A percentile compares a stretch with the other conserved stretches of the same genome.
These are phyloP conservation scores for Esox masquinongy DNA, from an alignment of 2,797 vertebrate genomes.

Conservation along the genomic window DNA sequence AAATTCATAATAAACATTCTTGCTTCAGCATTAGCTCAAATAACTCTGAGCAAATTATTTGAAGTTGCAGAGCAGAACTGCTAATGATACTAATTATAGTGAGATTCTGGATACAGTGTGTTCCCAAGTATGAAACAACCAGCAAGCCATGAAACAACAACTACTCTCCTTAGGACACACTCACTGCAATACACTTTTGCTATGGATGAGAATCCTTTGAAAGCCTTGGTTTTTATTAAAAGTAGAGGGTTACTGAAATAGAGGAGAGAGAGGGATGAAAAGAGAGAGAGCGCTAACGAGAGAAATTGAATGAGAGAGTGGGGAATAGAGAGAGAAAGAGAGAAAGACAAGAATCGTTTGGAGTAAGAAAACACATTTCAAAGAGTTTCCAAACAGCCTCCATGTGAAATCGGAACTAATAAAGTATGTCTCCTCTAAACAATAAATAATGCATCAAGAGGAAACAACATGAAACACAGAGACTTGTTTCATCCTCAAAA, in stretches of 20 bases:
- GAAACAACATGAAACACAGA: conserved; percentile 71
- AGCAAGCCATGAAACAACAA: conserved; percentile 42
- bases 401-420: conserved; percentile 69
- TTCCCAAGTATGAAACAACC: not conserved
- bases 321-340: conserved; percentile 22
- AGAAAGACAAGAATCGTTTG: conserved; percentile 65
- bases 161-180: conserved; percentile 43
- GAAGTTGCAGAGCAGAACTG: conserved; percentile 52
- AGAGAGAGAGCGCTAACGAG: conserved; percentile 49
- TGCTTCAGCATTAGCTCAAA: conserved; percentile 56
- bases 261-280: conserved; percentile 32
- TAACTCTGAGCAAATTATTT: conserved; percentile 66
- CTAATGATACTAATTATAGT: conserved; percentile 72
- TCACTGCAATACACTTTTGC: not conserved
- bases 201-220: not conserved
- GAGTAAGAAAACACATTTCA: conserved; percentile 73
- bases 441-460: conserved; percentile 78
- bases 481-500: conserved; percentile 69
- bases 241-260: not conserved
- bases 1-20: not conserved
- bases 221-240: not conserved
- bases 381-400: conserved; percentile 67
- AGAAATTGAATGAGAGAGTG: conserved; percentile 50
- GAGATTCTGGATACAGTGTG: conserved; percentile 51
- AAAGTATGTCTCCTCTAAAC: conserved; percentile 62